Evolutionary conservation across 2,113 vertebrate genomes (phyloP).

Genomic region (Camarhynchus parvulus): DNA sequence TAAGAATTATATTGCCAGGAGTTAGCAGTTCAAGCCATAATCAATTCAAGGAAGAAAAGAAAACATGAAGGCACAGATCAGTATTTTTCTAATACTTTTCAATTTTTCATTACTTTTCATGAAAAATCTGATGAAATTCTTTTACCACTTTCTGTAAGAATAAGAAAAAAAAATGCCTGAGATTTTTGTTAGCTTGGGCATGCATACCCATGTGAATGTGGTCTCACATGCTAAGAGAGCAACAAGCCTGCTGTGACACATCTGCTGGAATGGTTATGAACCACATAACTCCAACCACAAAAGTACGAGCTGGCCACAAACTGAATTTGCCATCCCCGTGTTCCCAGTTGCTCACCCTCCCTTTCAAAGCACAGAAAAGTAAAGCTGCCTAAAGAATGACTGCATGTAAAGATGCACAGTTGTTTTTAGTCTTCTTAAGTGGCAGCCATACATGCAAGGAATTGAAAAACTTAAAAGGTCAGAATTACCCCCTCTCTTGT

Average conservation of each 20-base stretch:
- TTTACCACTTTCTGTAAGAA: neutral
- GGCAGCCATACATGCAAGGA: neutral
- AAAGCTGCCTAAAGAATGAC: neutral
- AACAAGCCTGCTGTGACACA: neutral
- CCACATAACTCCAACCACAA: neutral
- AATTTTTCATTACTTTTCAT: neutral
- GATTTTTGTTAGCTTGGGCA: neutral
- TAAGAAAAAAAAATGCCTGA: neutral
- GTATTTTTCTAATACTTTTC: neutral
- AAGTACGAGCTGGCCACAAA: neutral
- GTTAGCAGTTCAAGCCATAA: neutral
- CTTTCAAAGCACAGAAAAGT: neutral
- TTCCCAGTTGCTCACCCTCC: neutral
- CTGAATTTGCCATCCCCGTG: neutral
- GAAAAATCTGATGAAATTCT: neutral
- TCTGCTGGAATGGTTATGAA: neutral
- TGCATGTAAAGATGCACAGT: neutral
- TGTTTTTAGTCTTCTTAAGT: neutral
- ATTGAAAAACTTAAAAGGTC: neutral
- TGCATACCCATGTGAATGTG: accelerated
- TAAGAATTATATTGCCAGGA: neutral
- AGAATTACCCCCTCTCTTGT: neutral
- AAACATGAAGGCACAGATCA: neutral
- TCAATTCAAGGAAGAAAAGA: neutral
- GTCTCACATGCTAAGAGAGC: neutral